A percentile compares a stretch with the other conserved stretches of the same genome.
Evolutionary conservation across 2,797 vertebrate species (phyloP).

Genomic region (Moxostoma hubbsi): DNA sequence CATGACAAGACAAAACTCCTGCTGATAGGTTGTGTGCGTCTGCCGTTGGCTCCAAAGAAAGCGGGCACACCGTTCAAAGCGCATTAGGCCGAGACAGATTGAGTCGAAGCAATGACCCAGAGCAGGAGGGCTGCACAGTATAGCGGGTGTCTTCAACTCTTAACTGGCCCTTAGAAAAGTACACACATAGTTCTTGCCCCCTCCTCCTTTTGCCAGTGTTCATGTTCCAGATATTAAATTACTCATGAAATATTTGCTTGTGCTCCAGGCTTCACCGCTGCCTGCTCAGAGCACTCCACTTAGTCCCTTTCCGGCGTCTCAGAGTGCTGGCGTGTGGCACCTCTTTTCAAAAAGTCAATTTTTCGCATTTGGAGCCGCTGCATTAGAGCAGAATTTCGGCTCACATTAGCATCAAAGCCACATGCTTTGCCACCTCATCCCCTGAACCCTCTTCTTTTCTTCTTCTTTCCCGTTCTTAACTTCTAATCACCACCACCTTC

Average conservation of each 20-base stretch:
- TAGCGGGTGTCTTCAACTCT: conserved; percentile 50
- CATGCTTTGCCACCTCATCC: conserved; percentile 68
- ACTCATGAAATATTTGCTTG: conserved; percentile 93
- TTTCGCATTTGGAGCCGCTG: conserved; percentile 79
- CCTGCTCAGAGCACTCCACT: conserved; percentile 70
- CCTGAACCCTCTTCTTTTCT: conserved; percentile 7
- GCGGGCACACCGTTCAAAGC: conserved; percentile 20
- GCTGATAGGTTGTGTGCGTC: conserved; percentile 37
- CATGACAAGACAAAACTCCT: conserved; percentile 39
- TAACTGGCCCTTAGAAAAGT: conserved; percentile 53
- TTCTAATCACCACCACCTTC: conserved; percentile 26
- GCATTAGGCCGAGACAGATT: conserved; percentile 51
- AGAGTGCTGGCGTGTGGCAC: conserved; percentile 78
- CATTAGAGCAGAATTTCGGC: conserved; percentile 77
- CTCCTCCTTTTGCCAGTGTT: conserved; percentile 53
- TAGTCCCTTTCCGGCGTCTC: conserved; percentile 70
- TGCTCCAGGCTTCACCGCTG: conserved; percentile 79
- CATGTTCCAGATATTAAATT: conserved; percentile 97
- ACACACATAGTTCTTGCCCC: conserved; percentile 39
- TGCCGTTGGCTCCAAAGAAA: conserved; percentile 18
- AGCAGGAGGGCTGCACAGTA: conserved; percentile 40
- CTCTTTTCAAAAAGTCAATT: conserved; percentile 83
- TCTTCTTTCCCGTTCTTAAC: neutral
- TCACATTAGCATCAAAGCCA: conserved; percentile 75
- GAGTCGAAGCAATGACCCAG: conserved; percentile 52